Percentiles rank a stretch among this genome's conserved stretches.
phyloP scores from a whole-genome alignment of 2,113 vertebrate genomes.

The Cygnus buccinator region DNA sequence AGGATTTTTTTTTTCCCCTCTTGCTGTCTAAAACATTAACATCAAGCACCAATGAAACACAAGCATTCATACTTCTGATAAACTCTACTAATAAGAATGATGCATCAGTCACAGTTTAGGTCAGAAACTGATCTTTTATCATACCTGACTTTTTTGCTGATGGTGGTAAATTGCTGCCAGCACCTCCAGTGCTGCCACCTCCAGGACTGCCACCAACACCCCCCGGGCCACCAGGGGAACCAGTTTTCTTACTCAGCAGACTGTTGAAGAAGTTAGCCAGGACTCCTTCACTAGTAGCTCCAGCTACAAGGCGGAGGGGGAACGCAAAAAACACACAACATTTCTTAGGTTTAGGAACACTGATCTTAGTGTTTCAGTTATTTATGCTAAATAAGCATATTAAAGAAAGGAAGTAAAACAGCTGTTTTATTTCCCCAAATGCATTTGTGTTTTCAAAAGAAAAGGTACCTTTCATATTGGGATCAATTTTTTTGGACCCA shows the following conservation, averaged over 20 bases:
- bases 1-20: neutral
- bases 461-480: slow-evolving; percentile 86
- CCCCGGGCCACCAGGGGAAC: slow-evolving; percentile 86
- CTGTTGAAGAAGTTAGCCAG: slow-evolving; percentile 99
- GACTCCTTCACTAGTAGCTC: slow-evolving; percentile 97
- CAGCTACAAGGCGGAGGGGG: slow-evolving; percentile 71
- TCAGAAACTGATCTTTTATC: neutral
- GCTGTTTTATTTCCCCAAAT: neutral
- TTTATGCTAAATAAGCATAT: neutral
- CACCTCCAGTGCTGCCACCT: slow-evolving; percentile 77
- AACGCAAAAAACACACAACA: neutral
- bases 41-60: neutral
- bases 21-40: neutral
- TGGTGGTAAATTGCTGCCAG: slow-evolving; percentile 86
- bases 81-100: neutral
- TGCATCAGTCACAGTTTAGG: neutral
- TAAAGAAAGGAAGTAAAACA: neutral
- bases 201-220: slow-evolving; percentile 80
- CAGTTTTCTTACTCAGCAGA: slow-evolving; percentile 96
- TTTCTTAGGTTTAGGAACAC: neutral
- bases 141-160: slow-evolving; percentile 96
- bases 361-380: neutral
- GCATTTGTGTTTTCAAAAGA: neutral
- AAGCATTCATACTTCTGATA: neutral
- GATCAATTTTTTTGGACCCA: slow-evolving; percentile 87